Evolutionary conservation across 2,888 invertebrate genomes (phyloP).

Genomic region (Drosophila koepferae): DNA sequence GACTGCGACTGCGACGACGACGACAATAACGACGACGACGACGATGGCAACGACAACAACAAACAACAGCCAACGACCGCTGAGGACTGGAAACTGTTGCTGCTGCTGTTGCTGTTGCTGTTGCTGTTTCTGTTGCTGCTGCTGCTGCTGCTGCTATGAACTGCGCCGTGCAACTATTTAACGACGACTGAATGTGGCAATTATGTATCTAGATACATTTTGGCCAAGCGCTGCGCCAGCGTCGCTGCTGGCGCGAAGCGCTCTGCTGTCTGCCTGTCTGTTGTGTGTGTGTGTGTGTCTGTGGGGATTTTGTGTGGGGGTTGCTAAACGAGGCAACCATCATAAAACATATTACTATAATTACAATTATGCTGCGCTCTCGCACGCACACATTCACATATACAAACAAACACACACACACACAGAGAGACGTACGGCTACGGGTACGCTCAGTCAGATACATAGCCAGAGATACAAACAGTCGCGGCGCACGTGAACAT

Average conservation of each 20-base stretch:
- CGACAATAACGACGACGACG: conserved; percentile 31
- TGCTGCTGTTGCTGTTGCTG: conserved; percentile 26
- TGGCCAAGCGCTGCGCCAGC: conserved; percentile 75
- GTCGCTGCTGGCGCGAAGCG: conserved; percentile 45
- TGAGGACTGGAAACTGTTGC: conserved; percentile 66
- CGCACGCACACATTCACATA: conserved; percentile 36
- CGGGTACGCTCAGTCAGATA: conserved; percentile 23
- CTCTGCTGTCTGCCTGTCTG: conserved; percentile 48
- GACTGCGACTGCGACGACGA: conserved; percentile 27
- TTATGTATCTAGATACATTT: conserved; percentile 85
- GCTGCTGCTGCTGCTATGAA: conserved; percentile 63
- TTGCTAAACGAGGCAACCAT: conserved; percentile 80
- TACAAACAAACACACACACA: conserved; percentile 21
- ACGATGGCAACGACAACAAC: conserved; percentile 43
- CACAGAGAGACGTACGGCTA: not conserved
- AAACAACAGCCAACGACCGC: conserved; percentile 53
- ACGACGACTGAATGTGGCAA: conserved; percentile 85
- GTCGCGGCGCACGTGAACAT: conserved; percentile 72
- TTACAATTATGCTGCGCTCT: conserved; percentile 81
- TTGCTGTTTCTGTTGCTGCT: conserved; percentile 18
- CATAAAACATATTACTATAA: conserved; percentile 84
- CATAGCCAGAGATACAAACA: conserved; percentile 58
- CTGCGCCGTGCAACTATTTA: conserved; percentile 85
- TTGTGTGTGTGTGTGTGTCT: conserved; percentile 37
- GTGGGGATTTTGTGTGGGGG: conserved; percentile 70